A percentile compares a stretch with the other conserved stretches of the same genome.
phyloP scores from a whole-genome alignment of 2,888 invertebrate genomes.

The Margaritifera margaritifera region DNA sequence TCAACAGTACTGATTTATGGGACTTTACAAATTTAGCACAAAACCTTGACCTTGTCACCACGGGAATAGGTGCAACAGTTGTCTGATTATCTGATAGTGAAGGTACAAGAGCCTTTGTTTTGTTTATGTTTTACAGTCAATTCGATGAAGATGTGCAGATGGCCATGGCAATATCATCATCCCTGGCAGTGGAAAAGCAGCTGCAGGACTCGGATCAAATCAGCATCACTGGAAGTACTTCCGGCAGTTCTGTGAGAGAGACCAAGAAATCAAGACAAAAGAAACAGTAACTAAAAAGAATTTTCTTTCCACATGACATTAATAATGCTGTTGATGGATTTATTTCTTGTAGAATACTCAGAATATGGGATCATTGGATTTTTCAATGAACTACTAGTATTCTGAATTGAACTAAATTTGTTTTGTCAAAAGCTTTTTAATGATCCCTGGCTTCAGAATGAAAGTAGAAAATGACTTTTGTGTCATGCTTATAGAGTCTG shows the following conservation, averaged over 20 bases:
- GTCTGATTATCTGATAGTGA: not conserved
- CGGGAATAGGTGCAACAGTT: no score
- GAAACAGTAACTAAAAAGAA: constrained; percentile 18
- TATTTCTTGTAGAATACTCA: no score
- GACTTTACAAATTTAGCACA: no score
- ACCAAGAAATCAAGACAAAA: constrained; percentile 26
- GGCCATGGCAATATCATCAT: constrained; percentile 62
- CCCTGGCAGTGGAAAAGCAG: constrained; percentile 39
- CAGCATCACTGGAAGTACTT: constrained; percentile 7
- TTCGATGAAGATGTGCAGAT: constrained; percentile 61
- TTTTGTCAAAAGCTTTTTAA: no score
- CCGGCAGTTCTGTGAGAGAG: not conserved
- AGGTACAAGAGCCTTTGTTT: not conserved
- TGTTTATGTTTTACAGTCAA: constrained; percentile 12
- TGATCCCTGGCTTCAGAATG: no score
- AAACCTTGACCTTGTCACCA: no score
- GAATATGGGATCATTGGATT: no score
- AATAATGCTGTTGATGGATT: not conserved
- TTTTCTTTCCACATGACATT: not conserved
- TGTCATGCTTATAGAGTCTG: no score
- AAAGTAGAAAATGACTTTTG: no score
- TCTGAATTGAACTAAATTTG: no score
- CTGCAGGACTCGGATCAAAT: constrained; percentile 8
- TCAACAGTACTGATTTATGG: no score
- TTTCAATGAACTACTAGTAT: no score